Evolutionary conservation across 1,140 invertebrate genomes (phyloP).

Genomic region (Vanessa tameamea): DNA sequence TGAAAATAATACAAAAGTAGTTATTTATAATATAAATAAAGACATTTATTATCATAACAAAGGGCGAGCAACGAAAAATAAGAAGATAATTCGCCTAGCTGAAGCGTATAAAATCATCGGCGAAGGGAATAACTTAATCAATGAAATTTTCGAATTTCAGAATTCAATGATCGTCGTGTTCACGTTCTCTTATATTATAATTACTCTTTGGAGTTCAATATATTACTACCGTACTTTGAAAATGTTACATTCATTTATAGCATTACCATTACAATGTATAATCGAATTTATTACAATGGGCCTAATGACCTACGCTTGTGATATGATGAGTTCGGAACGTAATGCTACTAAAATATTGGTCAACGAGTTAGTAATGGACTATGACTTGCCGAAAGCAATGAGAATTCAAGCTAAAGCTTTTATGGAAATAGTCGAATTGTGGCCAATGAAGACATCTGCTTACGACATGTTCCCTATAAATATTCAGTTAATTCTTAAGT

Average conservation of each 20-base stretch:
- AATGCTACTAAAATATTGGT: conserved; percentile 45
- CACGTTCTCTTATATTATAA: conserved; percentile 51
- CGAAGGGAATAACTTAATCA: conserved; percentile 46
- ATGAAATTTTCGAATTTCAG: conserved; percentile 40
- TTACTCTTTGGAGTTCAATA: conserved; percentile 49
- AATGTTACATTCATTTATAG: conserved; percentile 28
- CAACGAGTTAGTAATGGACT: conserved; percentile 53
- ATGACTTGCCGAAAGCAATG: conserved; percentile 43
- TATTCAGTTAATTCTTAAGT: conserved; percentile 53
- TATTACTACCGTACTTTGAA: conserved; percentile 38
- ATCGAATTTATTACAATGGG: conserved; percentile 43
- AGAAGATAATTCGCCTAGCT: conserved; percentile 52
- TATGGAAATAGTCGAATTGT: conserved; percentile 50
- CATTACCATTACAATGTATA: conserved; percentile 42
- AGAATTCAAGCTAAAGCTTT: conserved; percentile 56
- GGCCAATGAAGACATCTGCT: conserved; percentile 45
- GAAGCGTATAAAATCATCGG: conserved; percentile 48
- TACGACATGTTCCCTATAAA: conserved; percentile 57
- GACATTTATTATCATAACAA: conserved; percentile 34
- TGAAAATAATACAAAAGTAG: neutral
- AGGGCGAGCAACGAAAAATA: conserved; percentile 26
- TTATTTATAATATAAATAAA: neutral
- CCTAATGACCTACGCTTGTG: conserved; percentile 52
- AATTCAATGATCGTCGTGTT: conserved; percentile 51
- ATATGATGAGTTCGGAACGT: conserved; percentile 43